Evolutionary conservation across 2,888 invertebrate genomes (phyloP), one percentile per base, ranked within the genome.

Genomic region (Encarsia formosa): DNA sequence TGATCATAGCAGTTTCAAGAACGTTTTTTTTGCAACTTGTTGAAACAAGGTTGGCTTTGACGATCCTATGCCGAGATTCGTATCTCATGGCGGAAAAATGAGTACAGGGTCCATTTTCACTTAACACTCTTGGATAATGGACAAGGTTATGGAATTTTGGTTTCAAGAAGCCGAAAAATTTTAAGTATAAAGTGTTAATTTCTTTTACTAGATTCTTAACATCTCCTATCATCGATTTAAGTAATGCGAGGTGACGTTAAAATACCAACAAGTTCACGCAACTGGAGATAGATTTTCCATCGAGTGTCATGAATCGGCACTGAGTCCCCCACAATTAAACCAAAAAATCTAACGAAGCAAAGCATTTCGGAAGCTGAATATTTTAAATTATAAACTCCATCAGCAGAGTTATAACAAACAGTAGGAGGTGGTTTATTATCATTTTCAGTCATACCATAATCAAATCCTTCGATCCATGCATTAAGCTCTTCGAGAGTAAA

Each of bases 361-460:
- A 51, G 19, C 26, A 35, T 51, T 46, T 51, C 51, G 5, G 38
- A 26, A 4, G 37, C 43, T 15, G 49, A 49, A n/a, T 31, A 15
- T 31, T 31, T 31, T 31, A 31, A n/a, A n/a, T n/a, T n/a, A n/a
- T n/a, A n/a, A n/a, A n/a, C n/a, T n/a, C n/a, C n/a, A n/a, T n/a
- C n/a, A n/a, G n/a, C n/a, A n/a, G n/a, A n/a, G n/a, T n/a, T n/a
- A n/a, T n/a, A n/a, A n/a, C n/a, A n/a, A n/a, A n/a, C n/a, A n/a
- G n/a, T n/a, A n/a, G n/a, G n/a, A n/a, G n/a, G n/a, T n/a, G n/a
- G n/a, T n/a, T n/a, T n/a, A n/a, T n/a, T n/a, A n/a, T n/a, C n/a
- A n/a, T n/a, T n/a, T n/a, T n/a, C n/a, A n/a, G 18, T 9, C 13
- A 31, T n/a, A 6, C 15, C 3, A 31, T 11, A 31, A 31, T 6